Evolutionary conservation across 2,113 vertebrate species (phyloP).

Genomic region (Alosa alosa): DNA sequence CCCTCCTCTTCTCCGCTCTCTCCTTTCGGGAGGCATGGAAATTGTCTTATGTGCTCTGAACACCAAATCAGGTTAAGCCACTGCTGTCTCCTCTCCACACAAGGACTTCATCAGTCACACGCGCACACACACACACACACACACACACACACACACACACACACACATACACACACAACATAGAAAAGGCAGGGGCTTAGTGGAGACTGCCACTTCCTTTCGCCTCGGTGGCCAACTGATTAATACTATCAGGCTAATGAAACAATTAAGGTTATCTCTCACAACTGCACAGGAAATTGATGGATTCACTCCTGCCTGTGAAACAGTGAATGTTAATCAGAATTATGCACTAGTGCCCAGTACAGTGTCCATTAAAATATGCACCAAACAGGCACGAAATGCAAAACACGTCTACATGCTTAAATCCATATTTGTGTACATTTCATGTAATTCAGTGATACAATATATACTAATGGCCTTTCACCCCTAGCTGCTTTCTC

Average conservation of each 20-base stretch:
- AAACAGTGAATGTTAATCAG: background rate
- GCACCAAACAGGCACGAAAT: background rate
- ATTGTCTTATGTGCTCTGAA: constrained; percentile 42
- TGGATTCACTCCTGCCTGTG: background rate
- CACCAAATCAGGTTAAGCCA: constrained; percentile 48
- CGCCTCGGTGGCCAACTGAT: background rate
- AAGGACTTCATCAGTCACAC: constrained; percentile 53
- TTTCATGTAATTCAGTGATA: background rate
- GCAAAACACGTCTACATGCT: background rate
- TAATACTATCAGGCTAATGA: background rate
- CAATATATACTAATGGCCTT: background rate
- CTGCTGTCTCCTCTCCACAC: constrained; percentile 34
- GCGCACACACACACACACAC: background rate
- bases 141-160: too few species aligned
- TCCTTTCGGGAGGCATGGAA: constrained; percentile 20
- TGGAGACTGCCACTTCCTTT: background rate
- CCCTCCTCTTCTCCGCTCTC: background rate
- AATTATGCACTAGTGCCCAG: background rate
- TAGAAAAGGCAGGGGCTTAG: background rate
- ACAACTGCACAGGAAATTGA: background rate
- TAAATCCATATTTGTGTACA: background rate
- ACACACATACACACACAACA: background rate
- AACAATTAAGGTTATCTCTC: constrained; percentile 8
- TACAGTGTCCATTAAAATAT: background rate
- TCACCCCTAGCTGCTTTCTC: background rate